A percentile compares a stretch with the other conserved stretches of the same genome.
Conservation (phyloP, 2,113 vertebrate genomes). For the Micromys minutus region DNA sequence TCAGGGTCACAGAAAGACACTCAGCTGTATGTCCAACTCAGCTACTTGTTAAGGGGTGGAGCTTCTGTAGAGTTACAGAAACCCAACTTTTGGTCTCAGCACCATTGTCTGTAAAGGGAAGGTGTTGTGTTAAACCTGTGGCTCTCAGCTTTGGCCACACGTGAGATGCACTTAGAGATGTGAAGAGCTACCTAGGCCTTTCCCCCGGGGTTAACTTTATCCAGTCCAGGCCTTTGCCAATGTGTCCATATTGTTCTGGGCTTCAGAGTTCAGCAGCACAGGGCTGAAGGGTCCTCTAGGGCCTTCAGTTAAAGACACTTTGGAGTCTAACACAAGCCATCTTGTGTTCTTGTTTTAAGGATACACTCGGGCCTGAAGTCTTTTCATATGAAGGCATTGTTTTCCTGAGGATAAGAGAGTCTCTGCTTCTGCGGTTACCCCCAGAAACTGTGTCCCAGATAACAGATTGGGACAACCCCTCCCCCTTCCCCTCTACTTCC, state of each 20-base stretch:
- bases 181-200: too few species aligned
- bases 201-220: background rate
- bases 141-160: background rate
- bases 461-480: background rate
- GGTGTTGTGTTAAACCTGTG: background rate
- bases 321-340: background rate
- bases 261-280: background rate
- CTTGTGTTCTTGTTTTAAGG: background rate
- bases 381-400: fast-evolving
- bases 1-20: background rate
- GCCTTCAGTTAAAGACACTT: background rate
- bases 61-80: background rate
- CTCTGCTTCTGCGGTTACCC: too few species aligned
- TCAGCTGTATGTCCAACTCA: too few species aligned
- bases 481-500: too few species aligned
- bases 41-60: fast-evolving
- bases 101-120: background rate
- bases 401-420: fast-evolving
- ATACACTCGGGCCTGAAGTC: background rate
- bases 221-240: too few species aligned
- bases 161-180: fast-evolving
- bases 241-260: background rate
- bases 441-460: fast-evolving
- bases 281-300: background rate
- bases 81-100: too few species aligned